Conservation (phyloP, 1,140 invertebrate species). For the Cherax quadricarinatus region DNA sequence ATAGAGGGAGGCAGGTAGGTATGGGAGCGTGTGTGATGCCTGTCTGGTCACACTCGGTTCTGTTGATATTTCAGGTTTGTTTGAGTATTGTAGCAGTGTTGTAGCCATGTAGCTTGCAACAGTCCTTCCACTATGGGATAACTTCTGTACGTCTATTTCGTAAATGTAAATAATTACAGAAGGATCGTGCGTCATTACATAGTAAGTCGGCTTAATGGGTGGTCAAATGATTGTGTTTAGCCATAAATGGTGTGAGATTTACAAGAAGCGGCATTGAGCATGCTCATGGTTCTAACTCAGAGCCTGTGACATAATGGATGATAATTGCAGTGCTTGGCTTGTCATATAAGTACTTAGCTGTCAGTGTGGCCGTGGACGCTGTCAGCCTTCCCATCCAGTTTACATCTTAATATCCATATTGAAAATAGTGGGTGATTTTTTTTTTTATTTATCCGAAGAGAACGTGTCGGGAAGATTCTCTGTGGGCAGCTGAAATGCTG, state of each 20-base stretch:
- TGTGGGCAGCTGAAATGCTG: no score
- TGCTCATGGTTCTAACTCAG: background rate
- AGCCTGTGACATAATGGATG: background rate
- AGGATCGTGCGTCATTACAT: background rate
- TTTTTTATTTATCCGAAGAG: no score
- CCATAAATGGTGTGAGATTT: background rate
- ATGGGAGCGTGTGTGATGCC: no score
- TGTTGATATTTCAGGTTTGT: no score
- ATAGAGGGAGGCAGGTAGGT: no score
- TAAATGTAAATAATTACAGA: background rate
- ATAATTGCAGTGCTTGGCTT: background rate
- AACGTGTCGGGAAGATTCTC: no score
- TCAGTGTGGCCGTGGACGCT: background rate
- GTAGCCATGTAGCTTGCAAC: no score
- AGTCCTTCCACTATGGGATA: no score
- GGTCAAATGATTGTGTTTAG: slow-evolving; percentile 1
- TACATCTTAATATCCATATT: background rate
- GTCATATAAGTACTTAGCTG: background rate
- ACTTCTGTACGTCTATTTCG: background rate
- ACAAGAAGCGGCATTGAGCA: background rate
- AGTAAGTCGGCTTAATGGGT: background rate
- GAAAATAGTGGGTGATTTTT: background rate
- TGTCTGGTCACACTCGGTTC: no score
- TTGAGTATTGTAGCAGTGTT: no score
- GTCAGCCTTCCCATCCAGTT: background rate